Conservation (phyloP, 2,113 vertebrate species). For the Mixornis gularis region DNA sequence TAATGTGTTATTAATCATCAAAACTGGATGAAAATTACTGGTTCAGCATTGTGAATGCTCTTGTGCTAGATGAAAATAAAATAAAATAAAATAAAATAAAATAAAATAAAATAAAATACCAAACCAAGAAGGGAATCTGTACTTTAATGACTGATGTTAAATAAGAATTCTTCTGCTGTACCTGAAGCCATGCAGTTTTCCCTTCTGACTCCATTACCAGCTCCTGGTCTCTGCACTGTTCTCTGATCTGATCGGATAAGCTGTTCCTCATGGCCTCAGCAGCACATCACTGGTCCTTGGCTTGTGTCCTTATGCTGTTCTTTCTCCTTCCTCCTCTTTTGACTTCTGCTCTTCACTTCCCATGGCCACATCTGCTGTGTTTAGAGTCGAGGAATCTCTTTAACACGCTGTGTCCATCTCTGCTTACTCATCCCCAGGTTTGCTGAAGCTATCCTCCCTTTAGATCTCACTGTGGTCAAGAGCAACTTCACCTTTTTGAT, state of each 20-base stretch:
- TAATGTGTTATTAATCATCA: slow-evolving; percentile 11
- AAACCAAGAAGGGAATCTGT: background rate
- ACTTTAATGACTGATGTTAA: background rate
- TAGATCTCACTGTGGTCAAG: background rate
- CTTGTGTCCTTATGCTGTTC: background rate
- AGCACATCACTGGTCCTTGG: background rate
- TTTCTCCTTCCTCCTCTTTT: background rate
- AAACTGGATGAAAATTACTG: background rate
- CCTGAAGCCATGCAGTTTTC: background rate
- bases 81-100: background rate
- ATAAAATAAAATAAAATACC: background rate
- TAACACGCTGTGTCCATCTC: background rate
- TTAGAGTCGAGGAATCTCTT: background rate
- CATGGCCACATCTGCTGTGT: background rate
- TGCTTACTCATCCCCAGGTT: background rate
- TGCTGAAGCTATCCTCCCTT: background rate
- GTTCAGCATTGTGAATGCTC: background rate
- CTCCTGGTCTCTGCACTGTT: background rate
- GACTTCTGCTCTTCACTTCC: background rate
- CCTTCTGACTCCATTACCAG: background rate
- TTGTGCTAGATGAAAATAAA: background rate
- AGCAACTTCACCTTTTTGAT: background rate
- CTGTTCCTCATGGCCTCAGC: background rate
- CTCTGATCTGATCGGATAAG: background rate
- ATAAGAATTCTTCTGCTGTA: background rate